Evolutionary conservation across 1,140 invertebrate genomes (phyloP).

Genomic region (Tetranychus urticae): DNA sequence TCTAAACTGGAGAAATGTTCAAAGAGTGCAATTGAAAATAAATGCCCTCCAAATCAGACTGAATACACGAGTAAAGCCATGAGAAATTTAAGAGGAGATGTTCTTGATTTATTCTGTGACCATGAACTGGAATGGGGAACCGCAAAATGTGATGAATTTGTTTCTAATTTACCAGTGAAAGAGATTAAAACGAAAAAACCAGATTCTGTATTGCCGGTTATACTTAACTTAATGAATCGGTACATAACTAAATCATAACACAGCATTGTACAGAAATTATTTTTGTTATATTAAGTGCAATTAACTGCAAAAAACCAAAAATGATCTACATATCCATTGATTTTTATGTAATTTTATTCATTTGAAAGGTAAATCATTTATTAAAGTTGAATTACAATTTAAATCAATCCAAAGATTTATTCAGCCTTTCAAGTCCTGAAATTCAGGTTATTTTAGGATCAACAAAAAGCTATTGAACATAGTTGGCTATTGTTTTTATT

Average conservation of each 20-base stretch:
- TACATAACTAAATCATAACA: not conserved
- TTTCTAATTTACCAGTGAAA: not conserved
- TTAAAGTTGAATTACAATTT: no score
- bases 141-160: conserved; percentile 1
- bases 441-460: no score
- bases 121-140: conserved; percentile 6
- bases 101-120: conserved; percentile 7
- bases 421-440: no score
- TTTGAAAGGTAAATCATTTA: no score
- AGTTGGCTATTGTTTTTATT: no score
- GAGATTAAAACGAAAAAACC: conserved; percentile 4
- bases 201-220: conserved; percentile 1
- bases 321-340: no score
- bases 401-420: no score
- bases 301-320: no score
- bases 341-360: no score
- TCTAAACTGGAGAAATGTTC: conserved; percentile 5
- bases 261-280: no score
- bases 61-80: conserved; percentile 4
- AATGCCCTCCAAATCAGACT: not conserved
- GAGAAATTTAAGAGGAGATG: not conserved
- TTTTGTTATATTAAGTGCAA: no score
- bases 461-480: no score
- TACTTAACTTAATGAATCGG: conserved; percentile 5
- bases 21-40: conserved; percentile 2